A percentile compares a stretch with the other conserved stretches of the same genome.
These are phyloP conservation scores for Lota lota DNA, from an alignment of 2,113 vertebrate species.

Conservation along the genomic window DNA sequence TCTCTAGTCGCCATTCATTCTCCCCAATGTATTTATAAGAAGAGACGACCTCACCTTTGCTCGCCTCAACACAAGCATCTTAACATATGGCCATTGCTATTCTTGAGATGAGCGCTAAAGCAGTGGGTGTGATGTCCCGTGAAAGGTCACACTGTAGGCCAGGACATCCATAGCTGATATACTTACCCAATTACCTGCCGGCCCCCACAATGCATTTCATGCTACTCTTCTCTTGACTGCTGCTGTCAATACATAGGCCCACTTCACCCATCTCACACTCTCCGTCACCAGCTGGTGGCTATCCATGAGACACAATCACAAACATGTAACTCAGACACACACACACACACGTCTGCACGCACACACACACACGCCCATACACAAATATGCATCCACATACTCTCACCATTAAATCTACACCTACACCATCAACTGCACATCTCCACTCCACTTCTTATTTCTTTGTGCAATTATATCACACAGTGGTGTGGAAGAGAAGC, in stretches of 20 bases:
- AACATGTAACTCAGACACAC: constrained; percentile 6
- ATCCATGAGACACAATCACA: constrained; percentile 6
- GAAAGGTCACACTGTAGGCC: constrained; percentile 36
- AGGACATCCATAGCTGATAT: constrained; percentile 30
- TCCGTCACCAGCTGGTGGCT: constrained; percentile 6
- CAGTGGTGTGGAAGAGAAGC: not conserved
- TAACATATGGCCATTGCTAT: too few relatives aligned
- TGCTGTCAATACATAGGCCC: constrained; percentile 22
- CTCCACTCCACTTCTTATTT: constrained; percentile 2
- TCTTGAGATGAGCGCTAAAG: constrained; percentile 13
- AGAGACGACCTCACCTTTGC: too few relatives aligned
- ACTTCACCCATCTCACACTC: not conserved
- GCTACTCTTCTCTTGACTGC: constrained; percentile 26
- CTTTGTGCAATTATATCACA: constrained; percentile 24
- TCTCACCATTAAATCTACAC: too few relatives aligned
- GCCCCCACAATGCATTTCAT: constrained; percentile 24
- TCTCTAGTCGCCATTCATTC: too few relatives aligned
- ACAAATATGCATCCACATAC: too few relatives aligned
- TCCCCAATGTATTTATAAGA: too few relatives aligned
- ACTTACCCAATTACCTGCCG: constrained; percentile 28
- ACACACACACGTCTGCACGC: not conserved
- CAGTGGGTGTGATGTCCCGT: constrained; percentile 38
- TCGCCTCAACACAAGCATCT: too few relatives aligned
- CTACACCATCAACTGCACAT: not conserved
- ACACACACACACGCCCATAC: not conserved